Base-by-base conservation (phyloP, 2,113 vertebrate species). In the Heterocephalus glaber region DNA sequence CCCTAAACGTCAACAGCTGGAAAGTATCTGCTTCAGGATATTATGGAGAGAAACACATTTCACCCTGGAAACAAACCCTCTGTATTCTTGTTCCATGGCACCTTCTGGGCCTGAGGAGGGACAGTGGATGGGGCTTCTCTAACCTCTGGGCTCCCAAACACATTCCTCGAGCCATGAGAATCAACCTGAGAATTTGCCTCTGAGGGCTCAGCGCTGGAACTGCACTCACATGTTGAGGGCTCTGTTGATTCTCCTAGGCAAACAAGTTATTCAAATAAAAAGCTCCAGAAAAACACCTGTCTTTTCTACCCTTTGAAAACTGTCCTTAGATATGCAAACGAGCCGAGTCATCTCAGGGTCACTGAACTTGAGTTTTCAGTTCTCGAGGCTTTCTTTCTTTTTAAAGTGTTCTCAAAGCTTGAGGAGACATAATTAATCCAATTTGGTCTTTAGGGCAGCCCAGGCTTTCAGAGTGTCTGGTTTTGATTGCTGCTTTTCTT, bases 261-360 rank as follows among this genome's bases (percentile, higher is more conserved):
- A 89, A 60, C 30, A 33, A 11, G 22, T 93, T 85, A 26, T 95
- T 70, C 56, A 77, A 83, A 94, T 14, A 22, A 63, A 87, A 84
- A 60, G 44, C 54, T 86, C 65, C 80, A 76, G 47, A 44, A 65
- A 96, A 95, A 90, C 56, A 54, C 28, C 26, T 49, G 54, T 49
- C 35, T 84, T 74, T 90, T 90, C 24, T 56, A 44, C 7, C 3
- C 19, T 94, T 76, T 76, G 81, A 76, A 68, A 90, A 85, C 9
- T 30, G 81, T 38, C 90, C 88, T 56, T 35, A 68, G 47, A 77
- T 54, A 89, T 35, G 91, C 92, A 95, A 95, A 96, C 76, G 61
- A 93, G 47, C 14, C 33, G 52, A 49, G 83, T 93, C 72, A 92
- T 41, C 58, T 80, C 87, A 86, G 93, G 92, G 80, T 58, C 58